Evolutionary conservation across 2,888 invertebrate species (phyloP).

Genomic region (Limenitis arthemis): DNA sequence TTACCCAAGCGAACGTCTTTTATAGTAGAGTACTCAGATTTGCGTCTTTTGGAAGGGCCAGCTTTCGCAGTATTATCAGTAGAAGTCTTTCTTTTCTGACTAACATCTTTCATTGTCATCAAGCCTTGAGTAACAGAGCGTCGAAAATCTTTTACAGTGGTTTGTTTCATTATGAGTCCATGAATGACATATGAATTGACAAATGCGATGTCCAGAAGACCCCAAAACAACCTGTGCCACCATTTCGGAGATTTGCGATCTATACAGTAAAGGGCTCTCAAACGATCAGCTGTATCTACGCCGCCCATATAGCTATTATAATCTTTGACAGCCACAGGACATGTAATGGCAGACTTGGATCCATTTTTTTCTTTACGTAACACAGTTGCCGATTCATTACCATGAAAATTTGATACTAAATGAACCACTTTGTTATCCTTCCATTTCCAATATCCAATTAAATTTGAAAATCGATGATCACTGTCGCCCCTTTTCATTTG

Average conservation of each 20-base stretch:
- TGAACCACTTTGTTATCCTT: conserved; percentile 19
- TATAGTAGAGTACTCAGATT: conserved; percentile 26
- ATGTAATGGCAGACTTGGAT: too few species aligned
- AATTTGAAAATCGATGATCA: conserved; percentile 25
- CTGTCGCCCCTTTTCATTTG: conserved; percentile 18
- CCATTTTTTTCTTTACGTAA: too few species aligned
- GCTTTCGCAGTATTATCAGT: too few species aligned
- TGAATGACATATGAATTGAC: conserved; percentile 27
- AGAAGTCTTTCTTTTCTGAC: conserved; percentile 25
- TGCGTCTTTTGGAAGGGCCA: conserved; percentile 27
- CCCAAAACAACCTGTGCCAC: conserved; percentile 37
- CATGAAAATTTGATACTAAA: conserved; percentile 11
- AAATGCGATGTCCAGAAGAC: conserved; percentile 27
- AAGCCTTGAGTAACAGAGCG: conserved; percentile 19
- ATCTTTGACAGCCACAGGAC: too few species aligned
- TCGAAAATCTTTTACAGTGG: conserved; percentile 21
- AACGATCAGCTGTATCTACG: conserved; percentile 32
- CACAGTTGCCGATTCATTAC: conserved; percentile 8
- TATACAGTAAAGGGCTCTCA: conserved; percentile 33
- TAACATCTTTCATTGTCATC: conserved; percentile 26
- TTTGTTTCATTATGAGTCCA: conserved; percentile 26
- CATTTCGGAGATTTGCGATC: conserved; percentile 36
- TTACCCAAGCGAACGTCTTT: conserved; percentile 28
- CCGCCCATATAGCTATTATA: too few species aligned
- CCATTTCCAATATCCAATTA: conserved; percentile 23